phyloP scores from a whole-genome alignment of 2,888 invertebrate species.

The Steromphala cineraria region DNA sequence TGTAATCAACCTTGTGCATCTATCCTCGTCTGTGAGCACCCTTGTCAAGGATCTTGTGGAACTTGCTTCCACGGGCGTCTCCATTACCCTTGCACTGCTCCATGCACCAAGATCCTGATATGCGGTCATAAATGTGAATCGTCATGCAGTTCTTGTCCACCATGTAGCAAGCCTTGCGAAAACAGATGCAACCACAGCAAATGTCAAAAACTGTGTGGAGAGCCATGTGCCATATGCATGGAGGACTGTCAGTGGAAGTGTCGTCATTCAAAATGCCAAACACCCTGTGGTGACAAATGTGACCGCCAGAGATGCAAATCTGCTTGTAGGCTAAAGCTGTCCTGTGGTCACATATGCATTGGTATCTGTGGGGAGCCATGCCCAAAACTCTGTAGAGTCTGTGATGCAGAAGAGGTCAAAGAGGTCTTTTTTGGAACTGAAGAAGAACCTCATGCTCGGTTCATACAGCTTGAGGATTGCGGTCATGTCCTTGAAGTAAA shows the following conservation, averaged over 20 bases:
- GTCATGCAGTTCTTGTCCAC: conserved; percentile 70
- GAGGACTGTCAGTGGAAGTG: conserved; percentile 73
- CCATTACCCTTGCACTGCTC: conserved; percentile 76
- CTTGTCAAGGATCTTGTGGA: conserved; percentile 73
- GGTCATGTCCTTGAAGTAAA: conserved; percentile 69
- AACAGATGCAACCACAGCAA: conserved; percentile 66
- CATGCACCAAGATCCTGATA: conserved; percentile 77
- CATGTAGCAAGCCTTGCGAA: conserved; percentile 72
- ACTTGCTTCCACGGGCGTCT: conserved; percentile 80
- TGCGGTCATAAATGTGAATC: conserved; percentile 72
- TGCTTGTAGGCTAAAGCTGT: conserved; percentile 41
- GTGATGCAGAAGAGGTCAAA: conserved; percentile 72
- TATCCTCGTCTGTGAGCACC: conserved; percentile 57
- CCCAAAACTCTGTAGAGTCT: conserved; percentile 80
- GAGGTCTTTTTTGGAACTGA: conserved; percentile 76
- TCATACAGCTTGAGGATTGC: conserved; percentile 63
- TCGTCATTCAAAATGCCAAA: conserved; percentile 55
- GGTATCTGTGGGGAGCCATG: conserved; percentile 86
- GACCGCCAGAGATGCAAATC: conserved; percentile 59
- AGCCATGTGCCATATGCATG: conserved; percentile 66
- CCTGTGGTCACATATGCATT: conserved; percentile 80
- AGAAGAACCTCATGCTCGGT: conserved; percentile 78
- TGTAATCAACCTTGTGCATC: conserved; percentile 48
- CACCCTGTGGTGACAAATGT: conserved; percentile 71
- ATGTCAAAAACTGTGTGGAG: conserved; percentile 65